A percentile compares a stretch with the other conserved stretches of the same genome.
These are phyloP conservation scores for Ramphastos sulfuratus DNA, from an alignment of 2,113 vertebrate species.

Conservation along the genomic window DNA sequence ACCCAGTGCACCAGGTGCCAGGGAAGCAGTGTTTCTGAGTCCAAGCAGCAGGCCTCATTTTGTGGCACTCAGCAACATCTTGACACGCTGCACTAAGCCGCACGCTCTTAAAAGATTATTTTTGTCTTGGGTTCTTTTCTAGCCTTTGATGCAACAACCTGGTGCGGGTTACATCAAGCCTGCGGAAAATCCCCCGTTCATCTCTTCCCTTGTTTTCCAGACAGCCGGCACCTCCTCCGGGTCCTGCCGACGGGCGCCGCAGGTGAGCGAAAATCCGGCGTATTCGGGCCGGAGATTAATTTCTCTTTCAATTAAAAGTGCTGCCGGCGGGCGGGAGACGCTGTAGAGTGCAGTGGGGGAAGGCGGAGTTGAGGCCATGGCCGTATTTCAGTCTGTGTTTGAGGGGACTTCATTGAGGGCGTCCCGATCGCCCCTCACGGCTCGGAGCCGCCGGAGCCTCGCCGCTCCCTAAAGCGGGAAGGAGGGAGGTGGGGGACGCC, in stretches of 20 bases:
- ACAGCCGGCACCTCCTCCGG: background rate
- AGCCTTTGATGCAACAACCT: conserved; percentile 47
- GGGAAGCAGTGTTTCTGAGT: background rate
- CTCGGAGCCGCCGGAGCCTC: background rate
- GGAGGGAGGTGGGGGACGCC: background rate
- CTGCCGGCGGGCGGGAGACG: background rate
- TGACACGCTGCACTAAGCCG: conserved; percentile 29
- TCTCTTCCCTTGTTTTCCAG: conserved; percentile 11
- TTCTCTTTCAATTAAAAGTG: background rate
- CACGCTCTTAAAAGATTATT: conserved; percentile 56
- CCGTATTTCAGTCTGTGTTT: background rate
- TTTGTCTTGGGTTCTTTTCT: conserved; percentile 34
- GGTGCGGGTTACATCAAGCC: conserved; percentile 29
- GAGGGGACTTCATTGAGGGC: background rate
- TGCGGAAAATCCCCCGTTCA: background rate
- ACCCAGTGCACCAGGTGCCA: background rate
- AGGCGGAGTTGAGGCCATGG: fast-evolving
- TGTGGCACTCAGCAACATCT: conserved; percentile 33
- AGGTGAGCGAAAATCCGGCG: conserved; percentile 11
- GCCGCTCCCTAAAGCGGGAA: background rate
- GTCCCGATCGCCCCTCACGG: background rate
- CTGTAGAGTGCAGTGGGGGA: fast-evolving
- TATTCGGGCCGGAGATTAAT: background rate
- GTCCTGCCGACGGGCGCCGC: background rate
- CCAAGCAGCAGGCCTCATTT: background rate